Conservation (phyloP, 2,113 vertebrate species). For the Malurus elegans region DNA sequence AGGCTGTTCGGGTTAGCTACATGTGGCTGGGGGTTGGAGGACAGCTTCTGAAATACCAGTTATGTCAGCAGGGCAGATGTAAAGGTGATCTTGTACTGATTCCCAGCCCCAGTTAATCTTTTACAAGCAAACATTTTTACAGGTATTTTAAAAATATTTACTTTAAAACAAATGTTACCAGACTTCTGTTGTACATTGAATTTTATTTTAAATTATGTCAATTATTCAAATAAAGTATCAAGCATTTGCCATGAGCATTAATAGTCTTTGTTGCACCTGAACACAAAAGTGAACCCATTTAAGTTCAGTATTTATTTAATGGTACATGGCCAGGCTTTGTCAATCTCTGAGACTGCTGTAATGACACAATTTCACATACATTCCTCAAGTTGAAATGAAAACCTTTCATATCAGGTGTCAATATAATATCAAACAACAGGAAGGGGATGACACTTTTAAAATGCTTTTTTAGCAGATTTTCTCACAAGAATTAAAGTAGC, state of each 20-base stretch:
- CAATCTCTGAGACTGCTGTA: not conserved
- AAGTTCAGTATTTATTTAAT: not conserved
- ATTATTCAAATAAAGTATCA: not conserved
- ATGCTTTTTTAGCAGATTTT: not conserved
- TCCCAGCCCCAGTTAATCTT: not conserved
- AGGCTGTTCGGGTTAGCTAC: not conserved
- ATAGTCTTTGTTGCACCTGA: not conserved
- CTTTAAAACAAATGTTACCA: not conserved
- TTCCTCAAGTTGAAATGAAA: not conserved
- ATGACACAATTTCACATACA: fast-evolving
- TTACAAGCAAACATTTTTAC: not conserved
- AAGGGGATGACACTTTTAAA: not conserved
- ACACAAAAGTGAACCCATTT: not conserved
- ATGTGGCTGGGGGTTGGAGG: not conserved
- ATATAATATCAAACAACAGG: not conserved
- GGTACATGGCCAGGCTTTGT: too few relatives aligned
- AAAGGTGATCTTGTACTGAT: too few relatives aligned
- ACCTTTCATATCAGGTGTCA: not conserved
- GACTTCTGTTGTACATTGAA: not conserved
- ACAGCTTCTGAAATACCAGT: not conserved
- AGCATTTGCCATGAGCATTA: not conserved
- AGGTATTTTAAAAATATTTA: not conserved
- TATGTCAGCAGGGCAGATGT: not conserved
- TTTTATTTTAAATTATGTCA: slow-evolving; percentile 24
- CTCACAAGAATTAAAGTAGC: not conserved